Evolutionary conservation across 2,113 vertebrate species (phyloP).

Genomic region (Sylvia atricapilla): DNA sequence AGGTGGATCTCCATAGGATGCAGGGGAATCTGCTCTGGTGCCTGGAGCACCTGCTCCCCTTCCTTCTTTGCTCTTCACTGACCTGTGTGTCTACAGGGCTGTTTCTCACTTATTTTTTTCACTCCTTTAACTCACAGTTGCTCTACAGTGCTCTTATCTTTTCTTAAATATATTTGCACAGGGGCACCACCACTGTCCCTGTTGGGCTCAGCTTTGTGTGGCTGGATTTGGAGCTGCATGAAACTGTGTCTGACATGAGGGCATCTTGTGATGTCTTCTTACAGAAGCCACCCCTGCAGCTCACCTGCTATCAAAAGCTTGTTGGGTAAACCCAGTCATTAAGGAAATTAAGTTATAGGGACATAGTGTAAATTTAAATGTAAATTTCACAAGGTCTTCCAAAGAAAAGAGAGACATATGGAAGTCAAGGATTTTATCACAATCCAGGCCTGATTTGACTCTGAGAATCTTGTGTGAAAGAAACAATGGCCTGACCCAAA

Average conservation of each 20-base stretch:
- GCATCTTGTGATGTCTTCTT: background rate
- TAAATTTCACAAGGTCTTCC: background rate
- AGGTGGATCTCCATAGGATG: background rate
- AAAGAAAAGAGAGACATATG: background rate
- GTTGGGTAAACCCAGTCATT: background rate
- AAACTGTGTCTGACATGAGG: background rate
- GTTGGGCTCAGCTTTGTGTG: background rate
- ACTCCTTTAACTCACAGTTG: background rate
- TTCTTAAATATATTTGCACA: background rate
- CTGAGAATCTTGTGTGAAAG: background rate
- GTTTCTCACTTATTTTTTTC: background rate
- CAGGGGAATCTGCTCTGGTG: background rate
- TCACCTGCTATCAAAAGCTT: background rate
- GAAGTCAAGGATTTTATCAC: background rate
- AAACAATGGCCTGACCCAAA: background rate
- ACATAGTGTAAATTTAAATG: background rate
- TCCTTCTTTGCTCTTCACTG: background rate
- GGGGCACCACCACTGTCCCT: accelerated
- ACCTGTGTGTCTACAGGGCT: background rate
- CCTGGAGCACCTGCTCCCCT: background rate
- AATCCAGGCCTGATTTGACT: background rate
- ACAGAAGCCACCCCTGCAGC: background rate
- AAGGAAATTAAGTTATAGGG: background rate
- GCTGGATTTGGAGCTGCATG: background rate
- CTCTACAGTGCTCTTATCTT: background rate